Evolutionary conservation across 64 coral and sea anemone genomes (phyloP), one percentile per base, ranked within the genome.

Genomic region (Anthopleura sola): DNA sequence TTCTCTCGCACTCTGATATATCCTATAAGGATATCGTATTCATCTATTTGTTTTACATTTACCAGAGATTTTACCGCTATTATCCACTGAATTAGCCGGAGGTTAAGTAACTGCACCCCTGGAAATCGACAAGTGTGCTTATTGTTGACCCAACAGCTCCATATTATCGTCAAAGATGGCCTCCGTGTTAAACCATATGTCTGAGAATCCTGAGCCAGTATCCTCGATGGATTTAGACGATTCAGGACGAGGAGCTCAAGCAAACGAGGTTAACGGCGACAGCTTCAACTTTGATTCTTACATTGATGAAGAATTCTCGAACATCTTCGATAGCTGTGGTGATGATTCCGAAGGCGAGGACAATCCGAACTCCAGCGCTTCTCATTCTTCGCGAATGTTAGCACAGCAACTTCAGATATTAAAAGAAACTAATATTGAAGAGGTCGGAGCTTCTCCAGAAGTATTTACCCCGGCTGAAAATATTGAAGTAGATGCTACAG

Each of bases 221-320:
- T 48, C 47, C 76, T 24, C 76, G 44, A 79, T 79, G 76, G 37
- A 79, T 44, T 79, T 79, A 23, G 76, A 79, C 37, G 76, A 79
- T 6, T 24, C 66, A 8, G 66, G 34, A 15, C 66, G 26, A 15
- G 66, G 66, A 34, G 66, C 19, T 18, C 76, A 79, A 46, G 19
- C 76, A 24, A 38, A 40, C 18, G 37, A 79, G 20, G 18, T 40
- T 6, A 44, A 44, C 24, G 36, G 37, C 18, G 76, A 47, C 20
- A 17, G 24, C 0, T 44, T 79, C 19, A 79, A 79, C 39, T 44
- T 79, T 48, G 76, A 79, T 79, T 38, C 37, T 8, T 79, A 44
- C 24, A 79, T 79, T 17, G 39, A 79, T 23, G 76, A 79, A 48
- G 76, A 79, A 47, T 79, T 79, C 34, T 18, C 76, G 2, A 79